Evolutionary conservation across 2,797 vertebrate species (phyloP).

Genomic region (Eulemur albifrons): DNA sequence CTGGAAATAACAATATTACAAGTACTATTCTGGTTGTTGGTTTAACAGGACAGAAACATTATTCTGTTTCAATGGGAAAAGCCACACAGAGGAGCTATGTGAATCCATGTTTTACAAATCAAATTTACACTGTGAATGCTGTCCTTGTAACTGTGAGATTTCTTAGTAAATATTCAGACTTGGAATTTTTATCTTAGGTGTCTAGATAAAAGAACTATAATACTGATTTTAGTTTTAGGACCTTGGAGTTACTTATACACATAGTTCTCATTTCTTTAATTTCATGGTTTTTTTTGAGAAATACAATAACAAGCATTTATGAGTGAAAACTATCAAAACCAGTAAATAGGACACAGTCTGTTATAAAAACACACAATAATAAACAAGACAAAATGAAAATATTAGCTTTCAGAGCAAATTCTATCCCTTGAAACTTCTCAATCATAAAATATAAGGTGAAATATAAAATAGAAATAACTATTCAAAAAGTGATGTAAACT

Average conservation of each 20-base stretch:
- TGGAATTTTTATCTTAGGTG: background rate
- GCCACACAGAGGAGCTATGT: background rate
- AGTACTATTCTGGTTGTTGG: background rate
- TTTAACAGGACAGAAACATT: slow-evolving; percentile 1
- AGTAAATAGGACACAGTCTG: background rate
- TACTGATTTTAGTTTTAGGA: background rate
- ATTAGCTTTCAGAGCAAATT: slow-evolving; percentile 6
- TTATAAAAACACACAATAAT: background rate
- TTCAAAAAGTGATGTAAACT: background rate
- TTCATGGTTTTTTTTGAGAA: background rate
- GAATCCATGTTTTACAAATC: background rate
- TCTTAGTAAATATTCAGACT: background rate
- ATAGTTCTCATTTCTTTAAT: background rate
- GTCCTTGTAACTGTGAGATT: background rate
- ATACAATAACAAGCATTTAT: background rate
- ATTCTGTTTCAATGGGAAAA: background rate
- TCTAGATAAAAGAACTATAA: background rate
- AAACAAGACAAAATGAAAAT: background rate
- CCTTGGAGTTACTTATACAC: background rate
- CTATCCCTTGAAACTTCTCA: background rate
- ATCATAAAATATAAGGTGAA: background rate
- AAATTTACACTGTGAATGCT: background rate
- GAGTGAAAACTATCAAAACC: background rate
- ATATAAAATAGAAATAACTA: background rate
- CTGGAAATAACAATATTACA: slow-evolving; percentile 31